Conservation (phyloP, 2,113 vertebrate species). For the Chloroceryle aenea region DNA sequence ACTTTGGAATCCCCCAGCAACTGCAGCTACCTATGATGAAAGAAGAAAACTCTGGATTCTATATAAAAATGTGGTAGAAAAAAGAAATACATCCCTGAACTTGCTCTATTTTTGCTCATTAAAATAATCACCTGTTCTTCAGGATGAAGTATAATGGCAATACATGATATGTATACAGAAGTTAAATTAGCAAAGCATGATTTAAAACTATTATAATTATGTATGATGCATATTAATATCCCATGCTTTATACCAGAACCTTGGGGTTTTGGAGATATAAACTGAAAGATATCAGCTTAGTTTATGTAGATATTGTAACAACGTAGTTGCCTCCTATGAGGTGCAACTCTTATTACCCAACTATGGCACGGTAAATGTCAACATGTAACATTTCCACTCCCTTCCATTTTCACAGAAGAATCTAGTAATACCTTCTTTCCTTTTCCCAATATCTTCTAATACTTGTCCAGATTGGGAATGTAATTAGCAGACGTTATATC, state of each 20-base stretch:
- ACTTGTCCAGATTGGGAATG: not conserved
- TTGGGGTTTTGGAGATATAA: not conserved
- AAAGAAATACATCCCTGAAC: not conserved
- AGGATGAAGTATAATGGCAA: not conserved
- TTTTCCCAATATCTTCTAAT: not conserved
- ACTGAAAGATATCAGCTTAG: not conserved
- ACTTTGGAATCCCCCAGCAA: not conserved
- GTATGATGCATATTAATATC: not conserved
- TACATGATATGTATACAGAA: not conserved
- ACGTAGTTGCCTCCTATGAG: not conserved
- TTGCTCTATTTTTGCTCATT: not conserved
- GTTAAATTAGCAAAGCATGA: not conserved
- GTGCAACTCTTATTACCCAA: not conserved
- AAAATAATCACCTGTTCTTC: rapidly evolving
- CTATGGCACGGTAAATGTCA: not conserved
- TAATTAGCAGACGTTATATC: not conserved
- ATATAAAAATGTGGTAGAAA: not conserved
- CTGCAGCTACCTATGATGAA: not conserved
- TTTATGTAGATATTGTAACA: not conserved
- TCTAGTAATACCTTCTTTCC: not conserved
- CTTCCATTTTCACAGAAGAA: not conserved
- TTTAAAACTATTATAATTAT: not conserved
- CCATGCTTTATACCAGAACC: not conserved
- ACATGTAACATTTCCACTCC: not conserved
- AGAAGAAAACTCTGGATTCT: not conserved